Evolutionary conservation across 2,797 vertebrate species (phyloP).

Genomic region (Enteromius trimaculatus): DNA sequence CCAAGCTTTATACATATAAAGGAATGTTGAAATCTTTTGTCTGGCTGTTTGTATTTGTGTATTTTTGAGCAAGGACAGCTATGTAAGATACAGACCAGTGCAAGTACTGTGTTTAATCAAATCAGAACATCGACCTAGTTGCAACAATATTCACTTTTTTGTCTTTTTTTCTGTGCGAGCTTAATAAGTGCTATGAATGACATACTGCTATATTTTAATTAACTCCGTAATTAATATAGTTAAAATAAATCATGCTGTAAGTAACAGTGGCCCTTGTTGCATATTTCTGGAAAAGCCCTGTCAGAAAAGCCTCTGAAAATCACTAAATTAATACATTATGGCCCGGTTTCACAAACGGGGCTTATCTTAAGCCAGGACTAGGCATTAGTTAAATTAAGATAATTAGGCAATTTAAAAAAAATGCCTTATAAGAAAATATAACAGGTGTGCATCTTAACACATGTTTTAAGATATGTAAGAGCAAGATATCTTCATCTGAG

Average conservation of each 20-base stretch:
- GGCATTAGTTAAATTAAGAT: no score
- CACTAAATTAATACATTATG: not conserved
- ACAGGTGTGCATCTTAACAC: no score
- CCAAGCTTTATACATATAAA: conserved; percentile 5
- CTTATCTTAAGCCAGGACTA: no score
- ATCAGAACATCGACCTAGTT: not conserved
- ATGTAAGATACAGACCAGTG: not conserved
- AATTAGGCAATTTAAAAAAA: no score
- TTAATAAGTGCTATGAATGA: not conserved
- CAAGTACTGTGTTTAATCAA: not conserved
- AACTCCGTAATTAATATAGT: not conserved
- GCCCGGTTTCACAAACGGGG: no score
- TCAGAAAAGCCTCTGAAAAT: not conserved
- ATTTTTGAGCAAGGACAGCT: conserved; percentile 2
- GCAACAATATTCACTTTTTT: not conserved
- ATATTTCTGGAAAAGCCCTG: not conserved
- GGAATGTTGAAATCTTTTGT: conserved; percentile 9
- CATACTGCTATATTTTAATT: conserved; percentile 9
- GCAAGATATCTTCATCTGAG: no score
- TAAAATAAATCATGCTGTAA: not conserved
- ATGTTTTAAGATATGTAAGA: no score
- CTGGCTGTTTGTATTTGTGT: conserved; percentile 9
- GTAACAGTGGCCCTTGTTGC: not conserved
- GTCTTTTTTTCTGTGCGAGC: not conserved
- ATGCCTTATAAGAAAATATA: no score